A percentile compares a stretch with the other conserved stretches of the same genome.
These are phyloP conservation scores for Garrulus glandarius DNA, from an alignment of 2,797 vertebrate genomes.

Conservation along the genomic window DNA sequence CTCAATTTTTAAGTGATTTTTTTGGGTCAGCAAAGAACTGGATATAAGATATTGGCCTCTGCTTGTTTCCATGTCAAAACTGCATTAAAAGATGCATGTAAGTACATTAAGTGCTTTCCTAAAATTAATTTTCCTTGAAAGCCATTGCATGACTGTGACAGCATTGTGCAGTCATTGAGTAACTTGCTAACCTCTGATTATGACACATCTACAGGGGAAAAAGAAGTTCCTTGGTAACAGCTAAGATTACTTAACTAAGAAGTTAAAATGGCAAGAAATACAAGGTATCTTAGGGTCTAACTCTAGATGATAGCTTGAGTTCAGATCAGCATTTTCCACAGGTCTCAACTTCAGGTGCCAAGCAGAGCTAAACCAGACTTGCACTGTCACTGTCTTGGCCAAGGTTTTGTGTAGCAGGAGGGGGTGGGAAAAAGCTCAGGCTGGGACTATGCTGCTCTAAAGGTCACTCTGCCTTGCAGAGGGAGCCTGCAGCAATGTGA, in stretches of 20 bases:
- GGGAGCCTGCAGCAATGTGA: slow-evolving; percentile 9
- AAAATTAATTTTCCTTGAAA: slow-evolving; percentile 6
- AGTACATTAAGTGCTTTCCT: background rate
- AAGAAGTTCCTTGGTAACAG: background rate
- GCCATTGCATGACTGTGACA: background rate
- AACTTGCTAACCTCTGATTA: background rate
- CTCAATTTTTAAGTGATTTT: background rate
- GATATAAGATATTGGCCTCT: background rate
- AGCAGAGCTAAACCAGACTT: slow-evolving; percentile 31
- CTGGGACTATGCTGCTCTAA: background rate
- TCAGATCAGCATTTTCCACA: background rate
- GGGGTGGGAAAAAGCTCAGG: background rate
- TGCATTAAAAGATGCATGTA: background rate
- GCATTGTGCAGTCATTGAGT: background rate
- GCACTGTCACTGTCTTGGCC: background rate
- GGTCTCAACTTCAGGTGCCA: background rate
- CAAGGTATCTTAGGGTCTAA: background rate
- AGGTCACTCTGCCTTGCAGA: slow-evolving; percentile 30
- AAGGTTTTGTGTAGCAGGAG: slow-evolving; percentile 11
- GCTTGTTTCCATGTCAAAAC: background rate
- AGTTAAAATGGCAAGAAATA: background rate
- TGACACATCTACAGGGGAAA: background rate
- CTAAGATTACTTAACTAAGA: background rate
- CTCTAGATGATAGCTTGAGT: background rate
- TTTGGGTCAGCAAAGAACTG: background rate